A percentile compares a stretch with the other conserved stretches of the same genome.
These are phyloP conservation scores for Drosophila obscura DNA, from an alignment of 1,140 invertebrate genomes.

Conservation along the genomic window DNA sequence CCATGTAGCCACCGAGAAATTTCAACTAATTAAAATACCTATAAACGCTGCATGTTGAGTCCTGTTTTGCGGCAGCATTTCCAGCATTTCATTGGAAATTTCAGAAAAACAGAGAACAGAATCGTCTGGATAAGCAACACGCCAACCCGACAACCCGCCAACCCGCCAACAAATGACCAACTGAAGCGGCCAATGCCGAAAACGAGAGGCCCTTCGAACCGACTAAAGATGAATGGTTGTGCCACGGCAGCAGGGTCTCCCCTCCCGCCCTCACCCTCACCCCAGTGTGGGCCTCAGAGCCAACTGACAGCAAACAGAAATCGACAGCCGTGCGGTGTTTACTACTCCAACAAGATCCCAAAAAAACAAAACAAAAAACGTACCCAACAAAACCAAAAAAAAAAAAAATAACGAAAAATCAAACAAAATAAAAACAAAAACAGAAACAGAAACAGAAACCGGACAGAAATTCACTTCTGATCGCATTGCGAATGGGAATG, in stretches of 20 bases:
- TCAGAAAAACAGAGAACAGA: constrained; percentile 32
- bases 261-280: constrained; percentile 5
- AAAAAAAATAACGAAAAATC: constrained; percentile 17
- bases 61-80: constrained; percentile 63
- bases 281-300: constrained; percentile 34
- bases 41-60: constrained; percentile 71
- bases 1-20: constrained; percentile 33
- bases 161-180: constrained; percentile 47
- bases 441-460: constrained; percentile 37
- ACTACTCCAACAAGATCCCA: constrained; percentile 69
- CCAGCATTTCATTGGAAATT: constrained; percentile 76
- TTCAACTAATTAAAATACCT: constrained; percentile 80
- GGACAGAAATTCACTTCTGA: constrained; percentile 45
- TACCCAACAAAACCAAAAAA: constrained; percentile 59
- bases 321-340: constrained; percentile 75
- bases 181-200: constrained; percentile 21
- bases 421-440: constrained; percentile 22
- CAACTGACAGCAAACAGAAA: constrained; percentile 76
- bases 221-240: constrained; percentile 79
- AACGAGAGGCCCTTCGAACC: constrained; percentile 62
- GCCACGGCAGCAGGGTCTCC: constrained; percentile 42
- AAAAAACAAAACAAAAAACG: constrained; percentile 25
- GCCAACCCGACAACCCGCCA: constrained; percentile 52
- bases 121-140: constrained; percentile 72
- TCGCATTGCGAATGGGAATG: constrained; percentile 67